Conservation (phyloP, 2,113 vertebrate genomes). For the Meriones unguiculatus region DNA sequence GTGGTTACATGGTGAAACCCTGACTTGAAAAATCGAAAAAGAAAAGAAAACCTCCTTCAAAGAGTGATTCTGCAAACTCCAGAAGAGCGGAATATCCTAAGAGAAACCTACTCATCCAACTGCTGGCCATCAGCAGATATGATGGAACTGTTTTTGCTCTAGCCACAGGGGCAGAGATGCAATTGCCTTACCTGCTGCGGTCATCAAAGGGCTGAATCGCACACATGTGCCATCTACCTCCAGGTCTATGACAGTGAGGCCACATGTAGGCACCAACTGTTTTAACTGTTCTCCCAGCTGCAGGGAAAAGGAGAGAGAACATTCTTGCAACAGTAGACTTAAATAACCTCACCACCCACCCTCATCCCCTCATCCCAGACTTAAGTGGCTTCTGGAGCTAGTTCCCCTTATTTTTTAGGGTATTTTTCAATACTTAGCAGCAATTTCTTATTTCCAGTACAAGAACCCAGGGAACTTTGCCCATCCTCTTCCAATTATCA, state of each 20-base stretch:
- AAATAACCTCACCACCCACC: background rate
- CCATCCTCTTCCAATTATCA: background rate
- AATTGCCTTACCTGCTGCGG: slow-evolving; percentile 91
- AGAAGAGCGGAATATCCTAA: background rate
- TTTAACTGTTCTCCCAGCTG: slow-evolving; percentile 94
- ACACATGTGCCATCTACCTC: slow-evolving; percentile 94
- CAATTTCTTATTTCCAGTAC: too few relatives aligned
- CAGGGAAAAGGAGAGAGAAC: slow-evolving; percentile 8
- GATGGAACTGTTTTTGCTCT: fast-evolving
- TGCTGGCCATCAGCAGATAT: background rate
- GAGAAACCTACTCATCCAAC: background rate
- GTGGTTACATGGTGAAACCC: background rate
- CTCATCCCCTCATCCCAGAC: background rate
- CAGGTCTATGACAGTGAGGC: slow-evolving; percentile 94
- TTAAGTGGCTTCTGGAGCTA: background rate
- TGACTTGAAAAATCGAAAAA: background rate
- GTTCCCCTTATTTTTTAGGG: background rate
- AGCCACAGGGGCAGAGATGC: fast-evolving
- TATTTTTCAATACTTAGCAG: background rate
- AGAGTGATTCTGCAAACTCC: background rate
- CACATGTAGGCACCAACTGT: slow-evolving; percentile 90
- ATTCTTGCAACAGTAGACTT: fast-evolving
- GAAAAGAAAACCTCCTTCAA: background rate
- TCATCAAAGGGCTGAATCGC: slow-evolving; percentile 95
- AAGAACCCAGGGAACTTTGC: background rate